These are phyloP conservation scores for Coreius guichenoti DNA, from an alignment of 2,797 vertebrate genomes.

Conservation along the genomic window DNA sequence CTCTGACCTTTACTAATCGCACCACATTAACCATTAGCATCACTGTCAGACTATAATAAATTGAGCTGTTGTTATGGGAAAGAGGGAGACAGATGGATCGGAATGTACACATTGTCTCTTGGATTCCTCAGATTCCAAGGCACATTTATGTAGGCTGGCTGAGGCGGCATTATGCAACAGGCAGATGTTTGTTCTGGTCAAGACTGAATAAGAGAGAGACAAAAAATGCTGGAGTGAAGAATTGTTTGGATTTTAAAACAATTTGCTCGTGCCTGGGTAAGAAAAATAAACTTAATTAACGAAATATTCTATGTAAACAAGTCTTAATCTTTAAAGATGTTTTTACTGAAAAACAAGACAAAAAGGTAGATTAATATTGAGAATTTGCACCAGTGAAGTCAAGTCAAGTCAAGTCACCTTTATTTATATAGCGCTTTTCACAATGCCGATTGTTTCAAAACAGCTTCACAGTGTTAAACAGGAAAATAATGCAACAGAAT, in stretches of 20 bases:
- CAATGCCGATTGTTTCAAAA: no score
- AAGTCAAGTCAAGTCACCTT: no score
- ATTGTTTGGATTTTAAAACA: background rate
- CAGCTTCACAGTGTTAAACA: no score
- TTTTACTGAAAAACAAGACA: background rate
- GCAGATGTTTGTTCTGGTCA: constrained; percentile 75
- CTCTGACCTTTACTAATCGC: constrained; percentile 27
- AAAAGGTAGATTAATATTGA: background rate
- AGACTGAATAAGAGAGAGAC: constrained; percentile 36
- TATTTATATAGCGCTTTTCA: no score
- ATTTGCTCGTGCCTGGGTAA: background rate
- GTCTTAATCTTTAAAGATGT: constrained; percentile 20
- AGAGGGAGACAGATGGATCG: constrained; percentile 55
- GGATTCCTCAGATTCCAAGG: constrained; percentile 73
- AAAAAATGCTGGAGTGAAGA: constrained; percentile 11
- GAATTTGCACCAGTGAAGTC: background rate
- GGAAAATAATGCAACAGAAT: no score
- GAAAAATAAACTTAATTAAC: constrained; percentile 2
- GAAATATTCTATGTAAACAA: background rate
- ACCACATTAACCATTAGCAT: constrained; percentile 56
- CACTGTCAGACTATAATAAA: constrained; percentile 37
- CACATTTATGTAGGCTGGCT: constrained; percentile 70
- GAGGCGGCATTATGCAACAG: constrained; percentile 73
- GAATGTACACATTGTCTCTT: constrained; percentile 60
- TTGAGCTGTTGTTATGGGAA: constrained; percentile 29